phyloP scores from a whole-genome alignment of 2,888 invertebrate genomes.

The Cheiracanthium punctorium region DNA sequence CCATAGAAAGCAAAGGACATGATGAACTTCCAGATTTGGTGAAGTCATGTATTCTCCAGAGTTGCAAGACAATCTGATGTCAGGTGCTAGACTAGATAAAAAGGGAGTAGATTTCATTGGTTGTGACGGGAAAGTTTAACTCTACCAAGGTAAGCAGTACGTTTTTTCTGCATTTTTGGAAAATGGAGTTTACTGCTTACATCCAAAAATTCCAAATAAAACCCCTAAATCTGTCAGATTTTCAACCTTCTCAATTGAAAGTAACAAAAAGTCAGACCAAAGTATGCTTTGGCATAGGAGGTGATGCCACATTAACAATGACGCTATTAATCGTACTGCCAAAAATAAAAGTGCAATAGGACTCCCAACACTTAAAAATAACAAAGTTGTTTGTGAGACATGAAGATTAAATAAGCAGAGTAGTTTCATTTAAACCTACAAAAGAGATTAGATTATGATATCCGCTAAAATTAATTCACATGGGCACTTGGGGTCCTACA shows the following conservation, averaged over 20 bases:
- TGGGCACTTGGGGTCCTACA: not conserved
- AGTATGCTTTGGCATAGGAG: not conserved
- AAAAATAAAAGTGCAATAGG: too few relatives aligned
- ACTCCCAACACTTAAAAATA: not conserved
- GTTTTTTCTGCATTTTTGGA: not conserved
- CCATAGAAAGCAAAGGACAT: not conserved
- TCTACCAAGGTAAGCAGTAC: not conserved
- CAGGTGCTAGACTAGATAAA: too few relatives aligned
- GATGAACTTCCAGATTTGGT: not conserved
- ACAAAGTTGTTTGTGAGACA: not conserved
- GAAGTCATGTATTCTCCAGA: too few relatives aligned
- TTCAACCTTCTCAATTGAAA: not conserved
- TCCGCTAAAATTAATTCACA: not conserved
- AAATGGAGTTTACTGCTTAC: too few relatives aligned
- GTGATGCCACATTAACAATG: not conserved
- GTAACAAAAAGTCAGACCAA: too few relatives aligned
- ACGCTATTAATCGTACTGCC: not conserved
- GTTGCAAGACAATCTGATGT: too few relatives aligned
- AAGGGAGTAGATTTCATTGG: too few relatives aligned
- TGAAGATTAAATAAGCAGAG: conserved; percentile 9
- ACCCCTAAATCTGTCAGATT: too few relatives aligned
- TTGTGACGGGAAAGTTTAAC: not conserved
- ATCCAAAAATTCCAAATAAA: too few relatives aligned
- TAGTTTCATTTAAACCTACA: not conserved
- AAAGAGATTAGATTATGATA: not conserved